Evolutionary conservation across 2,888 invertebrate species (phyloP).

Genomic region (Tethea ocularis): DNA sequence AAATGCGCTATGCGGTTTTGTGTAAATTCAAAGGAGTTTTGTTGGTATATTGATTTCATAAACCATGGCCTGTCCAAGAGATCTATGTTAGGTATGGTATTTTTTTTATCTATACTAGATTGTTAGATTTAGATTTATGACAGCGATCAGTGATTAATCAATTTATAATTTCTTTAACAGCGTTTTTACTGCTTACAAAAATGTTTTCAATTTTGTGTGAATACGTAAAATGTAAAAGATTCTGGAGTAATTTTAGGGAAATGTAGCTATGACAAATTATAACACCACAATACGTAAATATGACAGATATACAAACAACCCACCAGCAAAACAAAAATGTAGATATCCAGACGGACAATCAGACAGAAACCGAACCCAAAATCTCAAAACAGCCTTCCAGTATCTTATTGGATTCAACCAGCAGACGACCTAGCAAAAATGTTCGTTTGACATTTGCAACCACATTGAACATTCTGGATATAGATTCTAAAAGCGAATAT

Average conservation of each 20-base stretch:
- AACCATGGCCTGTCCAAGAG: too few relatives aligned
- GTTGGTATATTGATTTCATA: too few relatives aligned
- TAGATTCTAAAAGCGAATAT: constrained; percentile 42
- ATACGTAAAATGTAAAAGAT: not conserved
- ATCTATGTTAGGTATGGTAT: too few relatives aligned
- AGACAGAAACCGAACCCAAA: not conserved
- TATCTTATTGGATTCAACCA: not conserved
- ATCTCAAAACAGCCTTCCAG: not conserved
- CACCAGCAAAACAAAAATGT: not conserved
- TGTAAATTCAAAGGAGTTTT: too few relatives aligned
- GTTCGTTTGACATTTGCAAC: constrained; percentile 1
- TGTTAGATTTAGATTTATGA: too few relatives aligned
- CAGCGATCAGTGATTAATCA: too few relatives aligned
- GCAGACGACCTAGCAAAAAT: not conserved
- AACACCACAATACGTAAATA: not conserved
- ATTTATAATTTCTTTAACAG: not conserved
- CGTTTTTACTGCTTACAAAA: not conserved
- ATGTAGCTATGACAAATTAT: not conserved
- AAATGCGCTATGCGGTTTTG: too few relatives aligned
- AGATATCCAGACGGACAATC: not conserved
- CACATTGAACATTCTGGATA: constrained; percentile 40
- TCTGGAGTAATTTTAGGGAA: not conserved
- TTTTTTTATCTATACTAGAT: too few relatives aligned
- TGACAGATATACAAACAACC: not conserved
- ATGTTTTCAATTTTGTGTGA: not conserved